phyloP scores from a whole-genome alignment of 2,113 vertebrate genomes.

The Lanius collurio region DNA sequence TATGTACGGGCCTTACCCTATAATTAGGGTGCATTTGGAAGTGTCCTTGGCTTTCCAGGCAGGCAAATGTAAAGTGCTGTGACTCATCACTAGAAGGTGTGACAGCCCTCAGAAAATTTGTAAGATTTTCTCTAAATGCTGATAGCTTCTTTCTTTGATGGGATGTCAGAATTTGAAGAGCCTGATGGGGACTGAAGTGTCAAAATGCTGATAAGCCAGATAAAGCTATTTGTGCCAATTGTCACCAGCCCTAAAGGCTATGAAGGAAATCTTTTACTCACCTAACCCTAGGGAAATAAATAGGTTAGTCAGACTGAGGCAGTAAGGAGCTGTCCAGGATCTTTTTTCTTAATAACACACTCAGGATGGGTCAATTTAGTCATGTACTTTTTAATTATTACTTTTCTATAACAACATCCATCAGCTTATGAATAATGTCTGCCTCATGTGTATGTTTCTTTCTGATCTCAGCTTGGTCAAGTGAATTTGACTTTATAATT shows the following conservation, averaged over 20 bases:
- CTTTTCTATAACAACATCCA: neutral
- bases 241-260: neutral
- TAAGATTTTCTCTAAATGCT: neutral
- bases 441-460: neutral
- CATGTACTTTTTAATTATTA: neutral
- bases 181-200: neutral
- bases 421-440: neutral
- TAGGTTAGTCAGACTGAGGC: neutral
- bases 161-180: neutral
- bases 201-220: neutral
- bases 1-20: neutral
- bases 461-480: neutral
- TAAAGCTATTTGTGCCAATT: neutral
- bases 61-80: neutral
- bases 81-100: slow-evolving; percentile 3
- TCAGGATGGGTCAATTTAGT: neutral
- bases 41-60: neutral
- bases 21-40: slow-evolving; percentile 5
- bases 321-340: neutral
- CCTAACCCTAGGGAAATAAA: neutral
- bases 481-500: slow-evolving; percentile 20
- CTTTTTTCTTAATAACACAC: neutral
- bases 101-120: neutral
- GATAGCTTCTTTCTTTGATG: neutral
- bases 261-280: neutral